Evolutionary conservation across 2,113 vertebrate genomes (phyloP).

Genomic region (Maccullochella peelii): DNA sequence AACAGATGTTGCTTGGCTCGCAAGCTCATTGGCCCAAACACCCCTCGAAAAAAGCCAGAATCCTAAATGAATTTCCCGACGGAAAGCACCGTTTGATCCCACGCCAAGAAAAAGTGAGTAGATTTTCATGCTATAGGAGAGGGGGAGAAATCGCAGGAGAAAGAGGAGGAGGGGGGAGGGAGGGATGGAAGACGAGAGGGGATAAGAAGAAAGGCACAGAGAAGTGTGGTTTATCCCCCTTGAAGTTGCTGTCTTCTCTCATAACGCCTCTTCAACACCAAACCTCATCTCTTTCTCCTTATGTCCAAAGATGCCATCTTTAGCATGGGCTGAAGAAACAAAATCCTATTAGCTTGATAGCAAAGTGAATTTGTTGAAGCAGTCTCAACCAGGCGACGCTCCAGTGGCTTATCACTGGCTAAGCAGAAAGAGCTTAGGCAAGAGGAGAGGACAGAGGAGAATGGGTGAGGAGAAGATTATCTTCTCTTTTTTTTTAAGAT

Average conservation of each 20-base stretch:
- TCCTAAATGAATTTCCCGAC: slow-evolving; percentile 74
- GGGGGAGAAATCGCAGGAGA: neutral
- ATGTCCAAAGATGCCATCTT: slow-evolving; percentile 67
- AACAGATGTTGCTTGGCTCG: slow-evolving; percentile 78
- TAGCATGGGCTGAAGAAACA: slow-evolving; percentile 47
- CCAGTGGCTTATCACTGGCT: slow-evolving; percentile 71
- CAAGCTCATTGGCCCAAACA: slow-evolving; percentile 69
- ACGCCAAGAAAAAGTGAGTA: slow-evolving; percentile 69
- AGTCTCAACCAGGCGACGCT: slow-evolving; percentile 63
- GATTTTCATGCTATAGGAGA: slow-evolving; percentile 54
- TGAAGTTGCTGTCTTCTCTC: slow-evolving; percentile 40
- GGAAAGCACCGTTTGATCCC: slow-evolving; percentile 64
- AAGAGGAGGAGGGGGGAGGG: neutral
- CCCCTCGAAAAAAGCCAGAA: slow-evolving; percentile 67
- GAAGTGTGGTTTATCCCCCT: slow-evolving; percentile 44
- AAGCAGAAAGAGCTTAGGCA: slow-evolving; percentile 72
- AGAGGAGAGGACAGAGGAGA: slow-evolving; percentile 29
- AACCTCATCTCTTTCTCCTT: slow-evolving; percentile 45
- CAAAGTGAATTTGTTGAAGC: slow-evolving; percentile 73
- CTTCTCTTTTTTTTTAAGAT: too few species aligned
- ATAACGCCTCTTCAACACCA: slow-evolving; percentile 48
- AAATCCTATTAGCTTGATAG: slow-evolving; percentile 77
- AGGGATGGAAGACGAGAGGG: neutral
- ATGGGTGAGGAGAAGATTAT: neutral
- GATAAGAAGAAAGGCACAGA: neutral